A percentile compares a stretch with the other conserved stretches of the same genome.
Evolutionary conservation across 2,888 invertebrate genomes (phyloP).

Genomic region (Allacma fusca): DNA sequence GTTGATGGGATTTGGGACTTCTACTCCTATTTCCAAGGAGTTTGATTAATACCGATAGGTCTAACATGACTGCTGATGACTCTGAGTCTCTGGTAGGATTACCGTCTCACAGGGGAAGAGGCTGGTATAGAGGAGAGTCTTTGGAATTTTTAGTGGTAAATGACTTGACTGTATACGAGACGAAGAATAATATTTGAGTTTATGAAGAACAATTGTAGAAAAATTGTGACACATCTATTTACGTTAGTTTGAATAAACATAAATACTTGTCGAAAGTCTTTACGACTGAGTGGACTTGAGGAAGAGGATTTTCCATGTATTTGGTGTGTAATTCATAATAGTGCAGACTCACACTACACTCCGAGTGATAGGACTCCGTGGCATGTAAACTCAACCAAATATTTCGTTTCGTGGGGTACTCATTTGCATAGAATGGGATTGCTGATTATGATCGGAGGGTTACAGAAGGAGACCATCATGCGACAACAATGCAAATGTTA

Average conservation of each 20-base stretch:
- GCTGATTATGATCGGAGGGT: constrained; percentile 50
- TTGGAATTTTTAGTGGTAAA: no score
- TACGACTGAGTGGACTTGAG: constrained; percentile 34
- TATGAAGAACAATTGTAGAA: no score
- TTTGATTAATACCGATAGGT: no score
- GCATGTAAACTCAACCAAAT: not conserved
- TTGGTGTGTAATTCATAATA: constrained; percentile 13
- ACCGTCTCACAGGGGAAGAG: not conserved
- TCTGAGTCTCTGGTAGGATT: no score
- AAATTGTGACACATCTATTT: no score
- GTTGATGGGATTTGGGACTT: no score
- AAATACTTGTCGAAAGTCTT: constrained; percentile 27
- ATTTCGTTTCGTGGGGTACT: constrained; percentile 40
- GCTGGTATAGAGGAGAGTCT: not conserved
- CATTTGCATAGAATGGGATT: constrained; percentile 58
- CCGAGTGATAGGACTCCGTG: no score
- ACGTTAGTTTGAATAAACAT: constrained; percentile 25
- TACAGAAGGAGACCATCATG: constrained; percentile 43
- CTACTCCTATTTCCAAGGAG: no score
- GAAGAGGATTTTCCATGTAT: constrained; percentile 24
- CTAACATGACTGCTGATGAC: no score
- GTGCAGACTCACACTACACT: no score
- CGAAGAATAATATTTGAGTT: no score
- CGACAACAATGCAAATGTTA: constrained; percentile 46
- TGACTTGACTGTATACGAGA: no score